Percentiles rank a stretch among this genome's conserved stretches.
Conservation (phyloP, 2,888 invertebrate species). For the Hermodice carunculata region DNA sequence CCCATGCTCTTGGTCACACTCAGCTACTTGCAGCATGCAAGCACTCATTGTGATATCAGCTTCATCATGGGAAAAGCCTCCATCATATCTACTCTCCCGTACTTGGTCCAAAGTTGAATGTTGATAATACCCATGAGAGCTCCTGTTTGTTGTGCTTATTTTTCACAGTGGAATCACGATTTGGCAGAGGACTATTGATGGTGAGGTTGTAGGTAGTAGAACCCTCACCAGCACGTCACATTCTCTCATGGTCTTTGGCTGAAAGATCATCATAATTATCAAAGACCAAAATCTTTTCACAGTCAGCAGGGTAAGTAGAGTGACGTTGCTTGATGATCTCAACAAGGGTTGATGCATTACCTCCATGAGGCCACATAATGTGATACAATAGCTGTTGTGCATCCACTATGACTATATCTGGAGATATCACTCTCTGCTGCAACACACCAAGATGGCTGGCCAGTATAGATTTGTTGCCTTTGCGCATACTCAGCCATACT, state of each 20-base stretch:
- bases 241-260: not conserved
- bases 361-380: not conserved
- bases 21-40: not conserved
- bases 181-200: not conserved
- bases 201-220: not conserved
- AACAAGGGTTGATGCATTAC: not conserved
- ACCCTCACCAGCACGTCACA: not conserved
- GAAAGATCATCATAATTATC: not conserved
- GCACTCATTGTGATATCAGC: not conserved
- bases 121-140: not conserved
- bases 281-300: not conserved
- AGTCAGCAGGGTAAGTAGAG: not conserved
- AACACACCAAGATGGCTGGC: not conserved
- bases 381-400: not conserved
- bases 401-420: not conserved
- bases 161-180: not conserved
- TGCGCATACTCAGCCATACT: not conserved
- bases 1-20: too few relatives aligned
- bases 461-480: constrained; percentile 1
- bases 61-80: not conserved
- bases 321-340: not conserved
- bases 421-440: not conserved
- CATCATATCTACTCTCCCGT: not conserved
- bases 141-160: not conserved
- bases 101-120: not conserved